Conservation (phyloP, 2,797 vertebrate genomes). For the Ataeniobius toweri region DNA sequence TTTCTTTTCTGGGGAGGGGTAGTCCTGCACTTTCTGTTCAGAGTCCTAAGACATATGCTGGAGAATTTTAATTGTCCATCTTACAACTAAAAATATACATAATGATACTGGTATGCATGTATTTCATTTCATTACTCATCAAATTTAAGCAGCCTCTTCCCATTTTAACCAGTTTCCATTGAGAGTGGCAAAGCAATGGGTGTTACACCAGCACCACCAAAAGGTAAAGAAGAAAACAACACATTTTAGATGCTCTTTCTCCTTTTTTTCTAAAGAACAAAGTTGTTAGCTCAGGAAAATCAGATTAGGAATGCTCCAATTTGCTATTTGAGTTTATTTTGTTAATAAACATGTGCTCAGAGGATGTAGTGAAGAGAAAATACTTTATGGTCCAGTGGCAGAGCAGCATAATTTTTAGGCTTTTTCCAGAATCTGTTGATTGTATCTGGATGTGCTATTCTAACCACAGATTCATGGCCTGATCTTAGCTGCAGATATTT, state of each 20-base stretch:
- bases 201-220: conserved; percentile 81
- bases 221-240: conserved; percentile 62
- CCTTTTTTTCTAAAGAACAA: conserved; percentile 29
- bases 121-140: conserved; percentile 65
- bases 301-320: conserved; percentile 66
- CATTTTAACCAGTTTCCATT: conserved; percentile 28
- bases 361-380: conserved; percentile 23
- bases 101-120: conserved; percentile 38
- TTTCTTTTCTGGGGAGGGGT: conserved; percentile 47
- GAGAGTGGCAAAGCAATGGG: conserved; percentile 27
- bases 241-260: conserved; percentile 9
- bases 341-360: conserved; percentile 54
- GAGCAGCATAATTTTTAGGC: conserved; percentile 38
- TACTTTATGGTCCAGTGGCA: conserved; percentile 31
- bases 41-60: conserved; percentile 48
- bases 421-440: conserved; percentile 63
- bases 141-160: conserved; percentile 57
- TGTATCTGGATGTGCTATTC: conserved; percentile 55
- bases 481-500: conserved; percentile 68
- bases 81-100: conserved; percentile 37
- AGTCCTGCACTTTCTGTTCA: conserved; percentile 49
- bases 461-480: conserved; percentile 40
- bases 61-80: conserved; percentile 60
- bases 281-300: conserved; percentile 54
- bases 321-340: conserved; percentile 70